Conservation (phyloP, 2,888 invertebrate genomes). For the Diaprepes abbreviatus region DNA sequence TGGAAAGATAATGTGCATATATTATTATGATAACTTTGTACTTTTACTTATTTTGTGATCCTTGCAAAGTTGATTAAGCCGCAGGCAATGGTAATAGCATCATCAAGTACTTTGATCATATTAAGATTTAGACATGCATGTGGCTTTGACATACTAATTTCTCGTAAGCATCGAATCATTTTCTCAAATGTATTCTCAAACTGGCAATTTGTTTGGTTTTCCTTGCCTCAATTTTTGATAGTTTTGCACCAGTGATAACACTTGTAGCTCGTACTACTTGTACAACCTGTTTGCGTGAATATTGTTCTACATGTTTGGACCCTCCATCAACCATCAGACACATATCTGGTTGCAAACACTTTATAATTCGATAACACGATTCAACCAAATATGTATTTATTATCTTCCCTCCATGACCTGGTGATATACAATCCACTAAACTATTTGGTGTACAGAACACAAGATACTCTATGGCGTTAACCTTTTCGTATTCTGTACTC, state of each 20-base stretch:
- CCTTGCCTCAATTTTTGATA: no score
- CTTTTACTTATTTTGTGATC: conserved; percentile 30
- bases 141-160: conserved; percentile 45
- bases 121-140: conserved; percentile 46
- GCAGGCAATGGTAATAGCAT: conserved; percentile 34
- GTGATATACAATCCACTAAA: conserved; percentile 49
- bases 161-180: conserved; percentile 51
- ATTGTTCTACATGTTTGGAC: conserved; percentile 5
- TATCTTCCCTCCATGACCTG: conserved; percentile 44
- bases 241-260: conserved; percentile 25
- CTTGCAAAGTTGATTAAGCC: conserved; percentile 36
- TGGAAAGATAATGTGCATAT: conserved; percentile 19
- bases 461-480: no score
- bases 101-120: conserved; percentile 40
- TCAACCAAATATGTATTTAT: conserved; percentile 11
- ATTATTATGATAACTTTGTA: conserved; percentile 9
- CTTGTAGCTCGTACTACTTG: conserved; percentile 7
- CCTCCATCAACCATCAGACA: conserved; percentile 9
- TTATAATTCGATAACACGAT: conserved; percentile 9
- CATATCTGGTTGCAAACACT: conserved; percentile 5
- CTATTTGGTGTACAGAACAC: conserved; percentile 46
- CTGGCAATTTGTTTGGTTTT: no score
- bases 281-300: background rate
- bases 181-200: conserved; percentile 49
- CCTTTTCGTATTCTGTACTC: conserved; percentile 56